Conservation (phyloP, 2,888 invertebrate species). For the Alsophila aescularia region DNA sequence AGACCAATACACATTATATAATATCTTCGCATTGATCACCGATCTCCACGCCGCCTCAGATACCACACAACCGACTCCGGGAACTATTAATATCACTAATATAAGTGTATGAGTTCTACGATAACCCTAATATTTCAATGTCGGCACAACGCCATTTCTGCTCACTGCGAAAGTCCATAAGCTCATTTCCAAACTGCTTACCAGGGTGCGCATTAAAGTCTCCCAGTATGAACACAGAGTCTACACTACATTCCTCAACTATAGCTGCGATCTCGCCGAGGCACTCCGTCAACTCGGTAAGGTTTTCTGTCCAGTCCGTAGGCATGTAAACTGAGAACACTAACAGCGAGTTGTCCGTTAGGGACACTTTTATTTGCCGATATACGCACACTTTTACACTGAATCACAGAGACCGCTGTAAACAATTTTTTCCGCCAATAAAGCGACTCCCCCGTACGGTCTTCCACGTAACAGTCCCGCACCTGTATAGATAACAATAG, state of each 20-base stretch:
- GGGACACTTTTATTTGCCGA: slow-evolving; percentile 20
- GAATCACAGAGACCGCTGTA: slow-evolving; percentile 29
- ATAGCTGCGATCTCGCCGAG: slow-evolving; percentile 31
- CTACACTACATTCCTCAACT: slow-evolving; percentile 20
- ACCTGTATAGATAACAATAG: slow-evolving; percentile 40
- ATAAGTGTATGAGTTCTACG: slow-evolving; percentile 32
- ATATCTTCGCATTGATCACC: no score
- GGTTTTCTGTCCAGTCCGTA: slow-evolving; percentile 32
- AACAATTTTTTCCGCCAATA: slow-evolving; percentile 39
- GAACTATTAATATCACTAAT: slow-evolving; percentile 31
- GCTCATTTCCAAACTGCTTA: no score
- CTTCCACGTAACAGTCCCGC: slow-evolving; percentile 31
- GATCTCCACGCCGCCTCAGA: not conserved
- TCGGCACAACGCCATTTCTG: no score
- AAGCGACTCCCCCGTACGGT: slow-evolving; percentile 31
- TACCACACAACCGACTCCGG: not conserved
- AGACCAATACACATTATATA: no score
- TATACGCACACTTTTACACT: slow-evolving; percentile 29
- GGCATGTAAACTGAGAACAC: no score
- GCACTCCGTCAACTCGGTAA: slow-evolving; percentile 34
- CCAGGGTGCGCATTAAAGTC: no score
- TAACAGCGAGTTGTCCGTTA: slow-evolving; percentile 17
- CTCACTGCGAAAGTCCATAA: no score
- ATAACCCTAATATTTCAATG: no score
- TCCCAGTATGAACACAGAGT: no score